Evolutionary conservation across 2,113 vertebrate species (phyloP).

Genomic region (Planiliza haematocheilus): DNA sequence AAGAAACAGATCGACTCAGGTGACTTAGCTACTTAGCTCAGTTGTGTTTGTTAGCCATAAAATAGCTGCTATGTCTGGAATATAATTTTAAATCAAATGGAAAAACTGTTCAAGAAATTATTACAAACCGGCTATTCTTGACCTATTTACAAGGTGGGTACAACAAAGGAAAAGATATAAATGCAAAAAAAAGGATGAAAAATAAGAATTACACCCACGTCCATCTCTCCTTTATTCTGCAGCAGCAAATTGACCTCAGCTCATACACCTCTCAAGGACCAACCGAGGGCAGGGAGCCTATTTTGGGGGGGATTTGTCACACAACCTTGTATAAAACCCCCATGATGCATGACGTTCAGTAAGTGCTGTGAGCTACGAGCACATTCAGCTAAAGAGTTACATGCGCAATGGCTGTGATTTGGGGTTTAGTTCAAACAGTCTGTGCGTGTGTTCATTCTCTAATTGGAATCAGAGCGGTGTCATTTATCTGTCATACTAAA

Average conservation of each 20-base stretch:
- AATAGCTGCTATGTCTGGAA: too few relatives aligned
- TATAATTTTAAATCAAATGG: too few relatives aligned
- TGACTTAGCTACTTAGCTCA: too few relatives aligned
- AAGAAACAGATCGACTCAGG: too few relatives aligned
- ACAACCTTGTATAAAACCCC: neutral
- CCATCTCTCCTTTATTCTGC: neutral
- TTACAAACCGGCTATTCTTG: too few relatives aligned
- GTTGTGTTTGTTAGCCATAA: too few relatives aligned
- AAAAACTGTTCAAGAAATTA: too few relatives aligned
- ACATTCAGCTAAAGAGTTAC: neutral
- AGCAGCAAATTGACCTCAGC: neutral
- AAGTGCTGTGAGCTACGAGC: neutral
- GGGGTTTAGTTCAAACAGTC: neutral
- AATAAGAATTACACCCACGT: neutral
- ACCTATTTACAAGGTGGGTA: too few relatives aligned
- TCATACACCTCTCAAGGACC: neutral
- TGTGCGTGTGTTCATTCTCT: neutral
- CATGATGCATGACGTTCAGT: neutral
- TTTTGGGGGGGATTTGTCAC: conserved; percentile 1
- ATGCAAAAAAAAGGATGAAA: too few relatives aligned
- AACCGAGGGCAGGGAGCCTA: neutral
- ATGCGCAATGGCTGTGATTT: neutral
- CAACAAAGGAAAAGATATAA: too few relatives aligned
- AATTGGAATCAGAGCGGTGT: neutral
- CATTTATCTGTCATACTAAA: neutral